Conservation (phyloP, 2,888 invertebrate species). For the Lasioglossum lativentre region DNA sequence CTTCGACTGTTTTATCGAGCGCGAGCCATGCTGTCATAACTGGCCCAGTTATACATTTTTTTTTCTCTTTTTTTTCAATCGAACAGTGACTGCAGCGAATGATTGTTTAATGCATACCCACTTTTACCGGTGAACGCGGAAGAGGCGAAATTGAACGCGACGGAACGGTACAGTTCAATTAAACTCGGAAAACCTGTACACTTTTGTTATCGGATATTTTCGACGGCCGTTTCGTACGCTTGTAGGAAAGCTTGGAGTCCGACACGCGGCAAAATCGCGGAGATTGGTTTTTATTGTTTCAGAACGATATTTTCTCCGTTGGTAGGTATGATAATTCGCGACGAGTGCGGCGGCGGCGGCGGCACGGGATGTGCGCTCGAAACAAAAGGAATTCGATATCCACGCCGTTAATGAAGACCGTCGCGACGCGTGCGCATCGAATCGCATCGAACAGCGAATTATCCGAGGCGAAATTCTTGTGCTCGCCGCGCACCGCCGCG, state of each 20-base stretch:
- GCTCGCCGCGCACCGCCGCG: not conserved
- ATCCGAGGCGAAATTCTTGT: not conserved
- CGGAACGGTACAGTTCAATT: constrained; percentile 27
- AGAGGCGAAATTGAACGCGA: constrained; percentile 19
- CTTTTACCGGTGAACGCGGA: not conserved
- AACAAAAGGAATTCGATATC: not conserved
- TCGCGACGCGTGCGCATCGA: not conserved
- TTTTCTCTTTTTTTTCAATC: not conserved
- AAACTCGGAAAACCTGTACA: constrained; percentile 27
- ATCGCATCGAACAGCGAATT: not conserved
- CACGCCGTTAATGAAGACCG: not conserved
- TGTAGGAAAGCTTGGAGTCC: not conserved
- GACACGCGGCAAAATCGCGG: not conserved
- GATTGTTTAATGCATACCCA: constrained; percentile 10
- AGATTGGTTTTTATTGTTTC: not conserved
- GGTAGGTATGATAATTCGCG: not conserved
- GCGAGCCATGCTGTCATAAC: not conserved
- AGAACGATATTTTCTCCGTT: not conserved
- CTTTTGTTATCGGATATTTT: constrained; percentile 40
- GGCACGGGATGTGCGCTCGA: not conserved
- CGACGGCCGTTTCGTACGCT: not conserved
- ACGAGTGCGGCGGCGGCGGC: not conserved
- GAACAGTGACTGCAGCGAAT: not conserved
- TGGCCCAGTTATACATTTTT: not conserved
- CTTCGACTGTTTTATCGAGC: not conserved